phyloP scores from a whole-genome alignment of 2,113 vertebrate species.

The Phoxinus phoxinus region DNA sequence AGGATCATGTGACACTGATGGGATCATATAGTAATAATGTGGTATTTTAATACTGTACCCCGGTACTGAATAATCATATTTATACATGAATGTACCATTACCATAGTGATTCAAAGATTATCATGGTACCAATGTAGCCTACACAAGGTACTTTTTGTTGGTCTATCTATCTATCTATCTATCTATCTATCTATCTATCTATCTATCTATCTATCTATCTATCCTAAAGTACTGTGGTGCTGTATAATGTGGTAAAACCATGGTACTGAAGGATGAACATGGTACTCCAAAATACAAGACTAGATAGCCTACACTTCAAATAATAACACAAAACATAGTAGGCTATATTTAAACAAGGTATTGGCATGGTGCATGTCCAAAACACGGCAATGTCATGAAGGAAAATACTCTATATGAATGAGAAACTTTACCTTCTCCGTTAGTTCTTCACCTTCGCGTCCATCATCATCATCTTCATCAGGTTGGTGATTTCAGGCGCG shows the following conservation, averaged over 20 bases:
- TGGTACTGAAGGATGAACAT: not conserved
- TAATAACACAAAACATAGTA: not conserved
- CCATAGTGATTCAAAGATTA: not conserved
- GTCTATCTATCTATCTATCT: not conserved
- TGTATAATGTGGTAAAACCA: not conserved
- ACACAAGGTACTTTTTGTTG: not conserved
- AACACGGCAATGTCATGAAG: not conserved
- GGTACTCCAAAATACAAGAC: not conserved
- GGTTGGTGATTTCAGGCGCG: conserved; percentile 33
- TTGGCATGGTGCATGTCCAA: not conserved
- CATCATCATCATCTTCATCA: conserved; percentile 40
- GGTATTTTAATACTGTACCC: not conserved
- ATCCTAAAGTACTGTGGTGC: not conserved
- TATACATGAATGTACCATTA: not conserved
- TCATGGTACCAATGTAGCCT: not conserved
- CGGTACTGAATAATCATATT: not conserved
- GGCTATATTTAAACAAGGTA: not conserved
- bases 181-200: not conserved
- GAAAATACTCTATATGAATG: not conserved
- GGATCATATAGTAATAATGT: not conserved
- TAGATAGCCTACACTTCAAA: not conserved
- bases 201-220: not conserved
- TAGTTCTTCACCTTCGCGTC: conserved; percentile 42
- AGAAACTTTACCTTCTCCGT: conserved; percentile 53
- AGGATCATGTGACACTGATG: not conserved